Percentiles rank a stretch among this genome's conserved stretches.
phyloP scores from a whole-genome alignment of 2,113 vertebrate species.

The Hylia prasina region DNA sequence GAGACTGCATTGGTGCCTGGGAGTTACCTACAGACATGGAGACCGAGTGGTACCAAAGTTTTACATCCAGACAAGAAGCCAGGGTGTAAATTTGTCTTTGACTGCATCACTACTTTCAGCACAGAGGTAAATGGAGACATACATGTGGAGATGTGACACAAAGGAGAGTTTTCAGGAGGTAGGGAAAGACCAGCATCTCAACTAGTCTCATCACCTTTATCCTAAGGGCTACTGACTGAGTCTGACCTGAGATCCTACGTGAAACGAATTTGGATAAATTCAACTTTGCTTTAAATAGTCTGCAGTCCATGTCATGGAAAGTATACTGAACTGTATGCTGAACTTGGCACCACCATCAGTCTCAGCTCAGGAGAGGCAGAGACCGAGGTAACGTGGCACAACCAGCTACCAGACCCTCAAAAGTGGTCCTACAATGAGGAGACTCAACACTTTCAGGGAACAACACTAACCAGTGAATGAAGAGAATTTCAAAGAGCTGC shows the following conservation, averaged over 20 bases:
- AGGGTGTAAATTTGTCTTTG: background rate
- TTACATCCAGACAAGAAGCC: background rate
- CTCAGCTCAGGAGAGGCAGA: background rate
- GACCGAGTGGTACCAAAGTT: background rate
- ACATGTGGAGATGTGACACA: background rate
- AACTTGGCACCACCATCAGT: constrained; percentile 30
- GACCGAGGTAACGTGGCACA: background rate
- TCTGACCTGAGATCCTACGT: background rate
- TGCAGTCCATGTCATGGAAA: background rate
- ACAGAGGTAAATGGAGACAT: constrained; percentile 28
- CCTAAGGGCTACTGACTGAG: background rate
- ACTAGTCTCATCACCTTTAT: background rate
- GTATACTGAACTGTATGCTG: background rate
- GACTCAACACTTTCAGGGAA: background rate
- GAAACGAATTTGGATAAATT: background rate
- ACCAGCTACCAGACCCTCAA: background rate
- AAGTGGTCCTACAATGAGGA: constrained; percentile 1
- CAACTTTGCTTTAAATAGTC: background rate
- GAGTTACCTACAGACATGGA: background rate
- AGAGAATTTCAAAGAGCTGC: background rate
- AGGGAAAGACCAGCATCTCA: background rate
- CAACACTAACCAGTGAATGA: background rate
- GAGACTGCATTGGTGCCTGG: background rate
- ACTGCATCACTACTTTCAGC: background rate
- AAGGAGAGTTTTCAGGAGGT: background rate